Conservation (phyloP, 2,797 vertebrate genomes). For the Pyrocephalus nanus region DNA sequence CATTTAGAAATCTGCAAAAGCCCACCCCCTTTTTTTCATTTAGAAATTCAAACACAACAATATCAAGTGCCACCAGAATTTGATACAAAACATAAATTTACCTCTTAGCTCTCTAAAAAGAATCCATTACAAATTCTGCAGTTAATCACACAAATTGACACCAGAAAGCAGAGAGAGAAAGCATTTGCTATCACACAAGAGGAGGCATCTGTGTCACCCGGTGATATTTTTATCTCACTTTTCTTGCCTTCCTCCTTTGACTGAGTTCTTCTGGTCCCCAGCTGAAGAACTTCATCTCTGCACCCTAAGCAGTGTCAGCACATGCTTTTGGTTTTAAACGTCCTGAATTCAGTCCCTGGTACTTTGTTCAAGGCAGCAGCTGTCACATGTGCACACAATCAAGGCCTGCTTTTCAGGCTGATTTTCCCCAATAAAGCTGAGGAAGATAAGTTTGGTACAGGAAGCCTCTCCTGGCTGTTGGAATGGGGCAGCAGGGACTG, state of each 20-base stretch:
- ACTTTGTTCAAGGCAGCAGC: background rate
- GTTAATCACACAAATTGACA: slow-evolving; percentile 4
- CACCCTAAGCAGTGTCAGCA: background rate
- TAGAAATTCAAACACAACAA: background rate
- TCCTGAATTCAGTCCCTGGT: background rate
- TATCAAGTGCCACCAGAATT: background rate
- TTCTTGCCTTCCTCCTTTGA: background rate
- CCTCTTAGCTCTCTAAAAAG: background rate
- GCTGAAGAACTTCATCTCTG: background rate
- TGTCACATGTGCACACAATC: background rate
- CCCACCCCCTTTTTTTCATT: background rate
- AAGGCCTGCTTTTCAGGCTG: background rate
- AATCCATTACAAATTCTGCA: background rate
- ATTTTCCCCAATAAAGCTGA: background rate
- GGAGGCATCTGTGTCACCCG: background rate
- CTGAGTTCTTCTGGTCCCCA: background rate
- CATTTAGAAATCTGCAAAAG: slow-evolving; percentile 4
- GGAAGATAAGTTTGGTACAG: background rate
- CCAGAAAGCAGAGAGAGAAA: background rate
- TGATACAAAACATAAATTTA: slow-evolving; percentile 7
- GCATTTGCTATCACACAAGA: background rate
- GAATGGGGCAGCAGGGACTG: background rate
- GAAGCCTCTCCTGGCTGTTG: background rate
- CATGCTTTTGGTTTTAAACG: background rate
- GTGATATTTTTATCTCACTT: slow-evolving; percentile 18